Conservation (phyloP, 1,140 invertebrate species). For the Lordiphosa collinella region DNA sequence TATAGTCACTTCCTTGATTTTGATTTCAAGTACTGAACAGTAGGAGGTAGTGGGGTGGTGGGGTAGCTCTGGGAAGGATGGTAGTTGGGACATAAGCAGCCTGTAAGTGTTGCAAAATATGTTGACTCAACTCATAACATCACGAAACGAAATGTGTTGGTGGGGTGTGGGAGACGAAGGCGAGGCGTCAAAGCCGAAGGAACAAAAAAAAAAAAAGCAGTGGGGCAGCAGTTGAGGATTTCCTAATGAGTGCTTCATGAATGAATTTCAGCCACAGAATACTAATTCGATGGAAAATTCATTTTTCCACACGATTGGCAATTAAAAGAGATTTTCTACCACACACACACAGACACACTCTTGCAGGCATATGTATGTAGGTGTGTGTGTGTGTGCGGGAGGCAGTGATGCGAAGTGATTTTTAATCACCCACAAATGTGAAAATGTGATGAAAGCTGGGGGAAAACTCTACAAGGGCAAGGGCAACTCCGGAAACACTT, state of each 20-base stretch:
- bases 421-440: too few relatives aligned
- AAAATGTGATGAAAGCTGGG: too few relatives aligned
- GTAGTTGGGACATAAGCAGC: slow-evolving; percentile 44
- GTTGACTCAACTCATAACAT: slow-evolving; percentile 79
- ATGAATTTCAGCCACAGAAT: slow-evolving; percentile 79
- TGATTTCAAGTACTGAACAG: slow-evolving; percentile 69
- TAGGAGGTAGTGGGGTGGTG: neutral
- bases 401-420: too few relatives aligned
- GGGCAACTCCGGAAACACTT: too few relatives aligned
- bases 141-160: slow-evolving; percentile 24
- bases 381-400: too few relatives aligned
- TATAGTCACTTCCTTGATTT: slow-evolving; percentile 80
- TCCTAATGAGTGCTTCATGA: slow-evolving; percentile 79
- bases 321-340: slow-evolving; percentile 79
- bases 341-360: slow-evolving; percentile 17
- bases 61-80: neutral
- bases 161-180: neutral
- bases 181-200: slow-evolving; percentile 14
- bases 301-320: slow-evolving; percentile 80
- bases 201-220: slow-evolving; percentile 16
- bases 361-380: neutral
- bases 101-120: slow-evolving; percentile 78
- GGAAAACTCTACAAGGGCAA: too few relatives aligned
- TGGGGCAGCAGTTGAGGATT: slow-evolving; percentile 58
- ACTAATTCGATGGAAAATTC: slow-evolving; percentile 80